phyloP scores from a whole-genome alignment of 2,888 invertebrate species.

The Drosophila imparisetae region DNA sequence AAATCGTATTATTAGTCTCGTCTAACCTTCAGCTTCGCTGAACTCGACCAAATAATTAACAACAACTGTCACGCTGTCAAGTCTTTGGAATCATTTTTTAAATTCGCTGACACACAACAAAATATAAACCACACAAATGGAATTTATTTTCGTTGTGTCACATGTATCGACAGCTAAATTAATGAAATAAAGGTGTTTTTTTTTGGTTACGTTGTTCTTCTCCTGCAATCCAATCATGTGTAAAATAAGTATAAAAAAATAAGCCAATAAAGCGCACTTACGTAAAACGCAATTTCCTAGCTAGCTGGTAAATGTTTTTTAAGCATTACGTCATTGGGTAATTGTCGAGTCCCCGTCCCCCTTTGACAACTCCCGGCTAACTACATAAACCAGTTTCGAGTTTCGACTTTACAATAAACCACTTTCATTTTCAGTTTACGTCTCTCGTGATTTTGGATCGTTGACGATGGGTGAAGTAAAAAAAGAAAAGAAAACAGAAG shows the following conservation, averaged over 20 bases:
- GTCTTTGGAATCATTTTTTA: conserved; percentile 20
- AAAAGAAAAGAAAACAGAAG: background rate
- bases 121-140: conserved; percentile 1
- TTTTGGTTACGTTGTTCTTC: background rate
- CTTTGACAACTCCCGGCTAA: background rate
- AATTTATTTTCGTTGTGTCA: conserved; percentile 22
- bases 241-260: conserved; percentile 19
- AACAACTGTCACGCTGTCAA: conserved; percentile 41
- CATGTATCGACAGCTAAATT: conserved; percentile 40
- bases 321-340: conserved; percentile 60
- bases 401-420: conserved; percentile 49
- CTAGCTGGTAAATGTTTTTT: conserved; percentile 36
- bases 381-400: conserved; percentile 60
- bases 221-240: conserved; percentile 22
- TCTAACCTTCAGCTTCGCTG: conserved; percentile 51
- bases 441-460: conserved; percentile 27
- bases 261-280: conserved; percentile 37
- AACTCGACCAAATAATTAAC: conserved; percentile 25
- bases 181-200: background rate
- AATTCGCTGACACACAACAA: conserved; percentile 39
- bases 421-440: conserved; percentile 69
- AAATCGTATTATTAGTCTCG: conserved; percentile 17
- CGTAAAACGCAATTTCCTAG: conserved; percentile 54
- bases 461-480: background rate
- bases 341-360: conserved; percentile 36